A percentile compares a stretch with the other conserved stretches of the same genome.
These are phyloP conservation scores for Leptinotarsa texana DNA, from an alignment of 1,140 invertebrate genomes.

Conservation along the genomic window DNA sequence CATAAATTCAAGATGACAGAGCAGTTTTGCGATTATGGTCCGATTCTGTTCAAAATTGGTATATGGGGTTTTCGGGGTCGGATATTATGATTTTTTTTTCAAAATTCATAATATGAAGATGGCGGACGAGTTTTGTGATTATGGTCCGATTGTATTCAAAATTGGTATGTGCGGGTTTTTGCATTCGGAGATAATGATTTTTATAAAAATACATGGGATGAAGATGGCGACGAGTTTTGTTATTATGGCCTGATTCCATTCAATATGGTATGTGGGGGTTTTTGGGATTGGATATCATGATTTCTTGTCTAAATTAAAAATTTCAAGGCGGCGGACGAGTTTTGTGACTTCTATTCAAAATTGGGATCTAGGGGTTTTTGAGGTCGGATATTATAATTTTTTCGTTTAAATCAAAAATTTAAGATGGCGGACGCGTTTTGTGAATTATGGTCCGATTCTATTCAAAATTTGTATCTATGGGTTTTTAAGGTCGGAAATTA, in stretches of 20 bases:
- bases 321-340: background rate
- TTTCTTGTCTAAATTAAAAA: conserved; percentile 6
- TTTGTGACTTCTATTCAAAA: conserved; percentile 7
- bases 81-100: background rate
- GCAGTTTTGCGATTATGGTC: conserved; percentile 1
- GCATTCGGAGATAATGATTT: background rate
- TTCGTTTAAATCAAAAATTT: background rate
- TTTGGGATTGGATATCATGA: background rate
- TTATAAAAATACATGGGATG: background rate
- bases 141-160: background rate
- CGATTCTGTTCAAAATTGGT: conserved; percentile 1
- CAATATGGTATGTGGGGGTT: conserved; percentile 1
- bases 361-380: background rate
- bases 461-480: background rate
- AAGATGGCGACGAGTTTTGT: conserved; percentile 2
- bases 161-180: background rate
- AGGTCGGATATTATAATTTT: conserved; percentile 2
- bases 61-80: conserved; percentile 1
- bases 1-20: conserved; percentile 3
- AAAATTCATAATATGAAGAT: background rate
- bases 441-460: background rate
- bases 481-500: background rate
- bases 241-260: background rate
- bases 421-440: background rate
- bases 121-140: conserved; percentile 1